Evolutionary conservation across 2,113 vertebrate genomes (phyloP), one percentile per base, ranked within the genome.

Genomic region (Emydocephalus ijimae): DNA sequence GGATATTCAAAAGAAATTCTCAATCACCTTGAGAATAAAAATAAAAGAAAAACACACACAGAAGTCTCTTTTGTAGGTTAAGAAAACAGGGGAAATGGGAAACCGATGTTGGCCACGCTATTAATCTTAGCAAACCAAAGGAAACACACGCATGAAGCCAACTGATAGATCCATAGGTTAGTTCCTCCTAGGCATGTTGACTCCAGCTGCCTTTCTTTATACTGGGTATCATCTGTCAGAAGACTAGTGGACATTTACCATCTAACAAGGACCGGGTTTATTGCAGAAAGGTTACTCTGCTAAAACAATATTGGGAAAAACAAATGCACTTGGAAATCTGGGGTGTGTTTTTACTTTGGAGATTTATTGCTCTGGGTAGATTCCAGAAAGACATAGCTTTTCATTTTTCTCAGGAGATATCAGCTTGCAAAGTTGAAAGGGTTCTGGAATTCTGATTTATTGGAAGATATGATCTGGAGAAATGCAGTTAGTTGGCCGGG

Each of bases 331-430:
- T 97, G 96, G 96, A 96, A 97, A 97, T 96, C 94, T 96, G 96
- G 95, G 94, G 85, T 95, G 94, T 96, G 95, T 97, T 97, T 97
- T 96, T 96, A 96, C 94, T 92, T 96, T 89, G 94, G 85, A 95
- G 96, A 97, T 97, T 96, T 97, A 97, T 96, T 95, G 94, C 94
- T 96, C 94, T 92, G 48, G 92, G 93, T 96, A 94, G 92, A 95
- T 97, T 97, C 96, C 96, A 96, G 94, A 52, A 95, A 95, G 95
- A 94, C n/a, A 4, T 93, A 94, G 95, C 95, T 95, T 97, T 97
- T 96, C 96, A 95, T 97, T 96, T 95, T 96, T 96, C 96, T 96
- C 96, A 96, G 96, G 96, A 94, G 94, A 95, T 96, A 95, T 97
- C 96, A 93, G 93, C 89, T 97, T 97, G 96, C 96, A 96, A 95